Evolutionary conservation across 2,888 invertebrate species (phyloP), one percentile per base, ranked within the genome.

Genomic region (Charanyca ferruginea): DNA sequence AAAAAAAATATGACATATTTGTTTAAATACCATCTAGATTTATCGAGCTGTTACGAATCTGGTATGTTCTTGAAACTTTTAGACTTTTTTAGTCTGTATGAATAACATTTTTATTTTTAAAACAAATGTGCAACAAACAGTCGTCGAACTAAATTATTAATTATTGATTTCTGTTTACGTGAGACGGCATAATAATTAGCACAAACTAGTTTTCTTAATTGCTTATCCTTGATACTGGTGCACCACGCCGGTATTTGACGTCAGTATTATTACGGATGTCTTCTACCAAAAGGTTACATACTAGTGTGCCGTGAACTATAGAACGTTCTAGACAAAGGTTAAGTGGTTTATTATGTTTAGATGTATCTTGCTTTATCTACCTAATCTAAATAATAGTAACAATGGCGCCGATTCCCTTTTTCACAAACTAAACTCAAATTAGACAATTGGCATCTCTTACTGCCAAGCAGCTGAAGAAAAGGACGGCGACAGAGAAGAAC

Each of bases 201-300:
- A 4, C 38, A 13, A 13, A 65, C 47, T 48, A 41, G 32, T 28
- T 68, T 58, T 45, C n/a, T 5, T 54, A 38, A 45, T 38, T 7
- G 11, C 23, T 6, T 1, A 44, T 23, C 64, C 72, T 72, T 72
- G 52, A 58, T 52, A 72, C 57, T 52, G 57, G 32, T 64, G 20
- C 16, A 72, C 20, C 22, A 23, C n/a, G n/a, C n/a, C n/a, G 55
- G 3, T 35, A 22, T 62, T 32, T 53, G 47, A 70, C 55, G 47
- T 52, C 55, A 49, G 11, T 25, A 8, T 53, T 38, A 25, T 1
- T 38, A 16, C 13, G 61, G 61, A 55, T 51, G 61, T 62, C 22
- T 13, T 35, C 22, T 51, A 61, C 67, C 54, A 47, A 55, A 41
- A 52, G 18, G 18, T 52, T 42, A 55, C 11, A 28, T 59, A 49